Base-by-base conservation (phyloP, 1,140 invertebrate species). In the Pissodes strobi region DNA sequence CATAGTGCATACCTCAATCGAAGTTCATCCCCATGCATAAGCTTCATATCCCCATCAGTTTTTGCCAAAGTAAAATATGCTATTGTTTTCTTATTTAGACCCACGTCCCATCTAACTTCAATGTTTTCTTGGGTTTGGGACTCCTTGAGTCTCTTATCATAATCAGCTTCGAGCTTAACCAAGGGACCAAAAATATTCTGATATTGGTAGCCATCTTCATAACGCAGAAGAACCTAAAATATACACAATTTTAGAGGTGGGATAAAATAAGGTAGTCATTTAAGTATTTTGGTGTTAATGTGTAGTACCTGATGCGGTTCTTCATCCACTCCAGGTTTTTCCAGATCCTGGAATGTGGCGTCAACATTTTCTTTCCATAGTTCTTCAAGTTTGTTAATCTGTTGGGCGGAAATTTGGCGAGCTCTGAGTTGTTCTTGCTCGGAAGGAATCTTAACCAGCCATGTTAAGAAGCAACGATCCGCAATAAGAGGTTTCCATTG, bases 21-120 rank as follows among this genome's bases (percentile, higher is more conserved):
- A 17, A 99, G 79, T 79, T 99, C 97, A 84, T 99, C 98, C 15
- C 97, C 98, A 75, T 98, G 96, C 97, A 99, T 99, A n/a, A 99
- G 79, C 78, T 98, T 94, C 92, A 98, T 97, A 74, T 98, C 96
- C 69, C 95, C 94, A 74, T 98, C 95, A 8, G 95, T 97, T 79
- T 98, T 97, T 0, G 96, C 94, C n/a, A 99, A 81, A 69, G 93
- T 94, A 72, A 99, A 99, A 79, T 96, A 97, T 0, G 97, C 97
- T 55, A 97, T 97, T 0, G 91, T 94, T 72, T 99, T 98, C 79
- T 99, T 99, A 76, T 99, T 99, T 0, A 99, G 82, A 4, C 97
- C 97, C 37, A 97, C 89, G 76, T 99, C 97, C 98, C 97, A 99
- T 45, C 96, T 87, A 0, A 99, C 96, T 76, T 97, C 93, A 69